Evolutionary conservation across 2,797 vertebrate species (phyloP), one percentile per base, ranked within the genome.

Genomic region (Spinus olivaceus): DNA sequence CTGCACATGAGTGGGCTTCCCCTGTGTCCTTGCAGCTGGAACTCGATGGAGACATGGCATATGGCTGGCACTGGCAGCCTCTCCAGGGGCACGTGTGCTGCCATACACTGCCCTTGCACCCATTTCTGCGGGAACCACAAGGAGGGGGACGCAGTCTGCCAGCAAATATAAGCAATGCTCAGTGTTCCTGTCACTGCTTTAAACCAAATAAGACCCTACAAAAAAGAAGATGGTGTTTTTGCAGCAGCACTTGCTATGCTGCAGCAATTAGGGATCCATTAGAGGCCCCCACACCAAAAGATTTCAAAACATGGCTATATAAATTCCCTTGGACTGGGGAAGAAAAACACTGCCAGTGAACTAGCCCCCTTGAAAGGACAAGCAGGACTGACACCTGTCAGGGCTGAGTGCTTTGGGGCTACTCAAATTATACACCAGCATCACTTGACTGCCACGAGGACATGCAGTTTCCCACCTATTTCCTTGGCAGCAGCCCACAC

Each of bases 181-280:
- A 60, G 66, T 89, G 70, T 37, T 39, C 51, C 54, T 95, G 90
- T 82, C 94, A 89, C 19, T 2, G 23, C 53, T 88, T 47, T 57
- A 81, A 93, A 91, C 81, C 85, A 91, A 92, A 70, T 82, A 56
- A 83, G 81, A 73, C n/a, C 44, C 70, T 39, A 18, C 13, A 67
- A 83, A 93, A 86, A 69, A 46, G 22, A 73, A 91, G 77, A 67
- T 0, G 2, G 22, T 0, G 0, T 44, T 95, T 89, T 59, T 66
- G 93, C n/a, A 72, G 72, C 56, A 81, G 78, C 39, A 87, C 76
- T 64, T 92, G 72, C 72, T 89, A 66, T 24, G 44, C 78, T 86
- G 73, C 82, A 86, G 66, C 60, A 74, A 67, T 95, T 92, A 94
- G 60, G 46, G 57, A 61, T 90, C 72, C 46, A 37, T 69, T 91